A percentile compares a stretch with the other conserved stretches of the same genome.
phyloP scores from a whole-genome alignment of 92 coral and sea anemone species.

The Scolanthus callimorphus region DNA sequence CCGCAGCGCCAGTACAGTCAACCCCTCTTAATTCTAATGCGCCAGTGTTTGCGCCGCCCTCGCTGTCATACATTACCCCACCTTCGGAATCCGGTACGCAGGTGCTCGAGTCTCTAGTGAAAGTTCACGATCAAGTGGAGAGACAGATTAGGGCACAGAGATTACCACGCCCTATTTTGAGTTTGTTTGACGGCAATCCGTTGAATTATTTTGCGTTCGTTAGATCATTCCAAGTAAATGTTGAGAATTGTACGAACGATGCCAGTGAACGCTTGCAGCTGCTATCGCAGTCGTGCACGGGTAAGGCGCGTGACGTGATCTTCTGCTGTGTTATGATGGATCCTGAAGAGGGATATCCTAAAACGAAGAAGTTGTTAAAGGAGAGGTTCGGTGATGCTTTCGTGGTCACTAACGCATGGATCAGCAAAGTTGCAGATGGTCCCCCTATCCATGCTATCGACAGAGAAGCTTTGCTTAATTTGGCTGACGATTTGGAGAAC shows the following conservation, averaged over 20 bases:
- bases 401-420: slow-evolving; percentile 50
- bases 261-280: slow-evolving; percentile 26
- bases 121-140: slow-evolving; percentile 26
- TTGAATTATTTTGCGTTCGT: slow-evolving; percentile 17
- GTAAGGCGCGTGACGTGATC: slow-evolving; percentile 32
- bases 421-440: slow-evolving; percentile 11
- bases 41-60: not conserved
- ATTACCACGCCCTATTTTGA: slow-evolving; percentile 21
- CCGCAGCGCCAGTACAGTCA: not conserved
- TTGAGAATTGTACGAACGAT: slow-evolving; percentile 18
- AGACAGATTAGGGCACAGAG: slow-evolving; percentile 27
- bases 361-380: slow-evolving; percentile 40
- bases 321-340: slow-evolving; percentile 30
- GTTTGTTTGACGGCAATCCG: slow-evolving; percentile 35
- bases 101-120: slow-evolving; percentile 13
- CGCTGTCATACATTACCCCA: not conserved
- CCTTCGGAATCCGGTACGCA: not conserved
- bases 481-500: slow-evolving; percentile 48
- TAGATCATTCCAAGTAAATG: slow-evolving; percentile 25
- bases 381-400: slow-evolving; percentile 36
- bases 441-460: slow-evolving; percentile 9
- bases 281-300: slow-evolving; percentile 40
- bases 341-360: slow-evolving; percentile 21
- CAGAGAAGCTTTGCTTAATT: slow-evolving; percentile 12
- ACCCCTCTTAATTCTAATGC: slow-evolving; percentile 5